Evolutionary conservation across 2,113 vertebrate species (phyloP), one percentile per base, ranked within the genome.

Genomic region (Condylura cristata): DNA sequence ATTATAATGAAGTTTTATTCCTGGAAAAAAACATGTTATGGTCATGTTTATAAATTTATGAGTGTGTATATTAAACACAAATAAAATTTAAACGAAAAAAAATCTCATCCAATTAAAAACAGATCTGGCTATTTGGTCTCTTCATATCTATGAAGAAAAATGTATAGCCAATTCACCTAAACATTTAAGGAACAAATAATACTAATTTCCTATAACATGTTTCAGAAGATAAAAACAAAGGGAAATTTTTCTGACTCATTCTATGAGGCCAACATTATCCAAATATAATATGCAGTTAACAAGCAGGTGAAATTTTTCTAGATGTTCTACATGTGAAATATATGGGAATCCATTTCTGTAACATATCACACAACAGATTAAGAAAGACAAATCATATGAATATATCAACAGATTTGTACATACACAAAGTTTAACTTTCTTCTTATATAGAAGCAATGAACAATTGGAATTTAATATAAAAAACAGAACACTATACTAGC

Each of bases 281-380:
- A 53, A 88, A 53, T 61, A 51, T 14, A 34, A 39, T 71, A 82
- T 53, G 17, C 3, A 53, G 20, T 53, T 53, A 66, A 39, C 41
- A 48, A 58, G 0, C n/a, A 58, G 30, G 26, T 60, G 6, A 8
- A 3, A 84, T 53, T 91, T 86, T 85, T 58, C 63, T 32, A 80
- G 41, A 26, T 34, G 51, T 80, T 22, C 5, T 58, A 18, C 48
- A 93, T 85, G 20, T 56, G 75, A n/a, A 84, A 88, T 22, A 85
- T 80, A 30, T 75, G 53, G 80, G 93, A 93, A 93, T 89, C 66
- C 68, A 71, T 51, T 72, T 71, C 46, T 51, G 3, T 5, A 80
- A 72, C 65, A n/a, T 32, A 81, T 58, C 32, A 72, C 9, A 20
- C 41, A 30, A 90, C 24, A 90, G 3, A 34, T 32, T 48, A 71